Evolutionary conservation across 2,797 vertebrate genomes (phyloP).

Genomic region (Taeniopygia guttata): DNA sequence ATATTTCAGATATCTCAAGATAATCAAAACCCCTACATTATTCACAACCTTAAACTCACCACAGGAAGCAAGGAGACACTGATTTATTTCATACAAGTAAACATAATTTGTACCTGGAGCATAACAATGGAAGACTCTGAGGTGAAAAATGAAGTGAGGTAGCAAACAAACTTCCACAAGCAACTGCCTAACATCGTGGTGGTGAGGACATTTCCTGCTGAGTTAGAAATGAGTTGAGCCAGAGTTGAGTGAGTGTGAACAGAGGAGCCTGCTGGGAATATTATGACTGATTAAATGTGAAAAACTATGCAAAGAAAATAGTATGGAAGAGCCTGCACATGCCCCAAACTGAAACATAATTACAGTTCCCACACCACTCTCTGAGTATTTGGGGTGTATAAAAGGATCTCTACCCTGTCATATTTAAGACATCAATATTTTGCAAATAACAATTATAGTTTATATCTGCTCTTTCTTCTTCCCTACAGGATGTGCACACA

Average conservation of each 20-base stretch:
- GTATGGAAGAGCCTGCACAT: not conserved
- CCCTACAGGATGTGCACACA: not conserved
- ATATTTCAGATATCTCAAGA: not conserved
- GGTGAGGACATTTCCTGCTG: conserved; percentile 14
- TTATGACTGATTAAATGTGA: conserved; percentile 24
- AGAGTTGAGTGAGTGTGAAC: conserved; percentile 12
- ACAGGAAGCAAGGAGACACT: not conserved
- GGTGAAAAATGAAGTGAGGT: not conserved
- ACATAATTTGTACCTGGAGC: not conserved
- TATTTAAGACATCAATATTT: not conserved
- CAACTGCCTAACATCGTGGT: not conserved
- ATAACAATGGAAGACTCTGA: not conserved
- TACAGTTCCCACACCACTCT: not conserved
- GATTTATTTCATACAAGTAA: not conserved
- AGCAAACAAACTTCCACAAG: not conserved
- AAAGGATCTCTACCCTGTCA: not conserved
- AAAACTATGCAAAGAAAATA: not conserved
- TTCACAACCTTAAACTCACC: not conserved
- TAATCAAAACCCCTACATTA: not conserved
- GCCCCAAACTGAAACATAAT: not conserved
- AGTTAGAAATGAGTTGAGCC: not conserved
- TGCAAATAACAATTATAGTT: not conserved
- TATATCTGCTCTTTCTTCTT: not conserved
- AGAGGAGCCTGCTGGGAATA: conserved; percentile 1
- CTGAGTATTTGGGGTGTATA: not conserved